Evolutionary conservation across 2,888 invertebrate genomes (phyloP).

Genomic region (Orchestes rusci): DNA sequence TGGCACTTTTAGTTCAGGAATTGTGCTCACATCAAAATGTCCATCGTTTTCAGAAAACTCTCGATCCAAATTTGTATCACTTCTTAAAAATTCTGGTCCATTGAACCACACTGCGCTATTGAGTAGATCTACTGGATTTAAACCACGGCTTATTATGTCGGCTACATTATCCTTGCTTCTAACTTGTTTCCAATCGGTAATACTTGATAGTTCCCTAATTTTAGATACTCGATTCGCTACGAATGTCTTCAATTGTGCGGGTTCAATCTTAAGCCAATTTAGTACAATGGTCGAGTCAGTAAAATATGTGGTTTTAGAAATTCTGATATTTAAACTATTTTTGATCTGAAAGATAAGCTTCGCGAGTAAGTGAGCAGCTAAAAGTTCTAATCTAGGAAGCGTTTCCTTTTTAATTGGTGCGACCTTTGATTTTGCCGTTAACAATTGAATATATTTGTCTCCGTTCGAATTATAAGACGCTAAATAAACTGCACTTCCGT

Average conservation of each 20-base stretch:
- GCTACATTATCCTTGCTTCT: too few species aligned
- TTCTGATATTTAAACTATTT: neutral
- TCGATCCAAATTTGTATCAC: neutral
- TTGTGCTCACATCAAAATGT: neutral
- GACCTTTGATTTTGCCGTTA: neutral
- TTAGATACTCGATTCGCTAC: conserved; percentile 2
- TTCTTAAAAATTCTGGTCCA: neutral
- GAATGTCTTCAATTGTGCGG: neutral
- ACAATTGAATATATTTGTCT: neutral
- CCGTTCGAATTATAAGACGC: neutral
- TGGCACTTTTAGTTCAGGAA: neutral
- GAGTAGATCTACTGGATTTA: neutral
- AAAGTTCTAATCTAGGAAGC: neutral
- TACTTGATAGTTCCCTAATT: neutral
- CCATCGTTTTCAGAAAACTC: neutral
- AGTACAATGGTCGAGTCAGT: too few species aligned
- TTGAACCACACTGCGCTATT: neutral
- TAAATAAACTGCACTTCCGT: neutral
- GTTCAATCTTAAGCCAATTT: neutral
- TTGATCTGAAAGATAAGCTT: neutral
- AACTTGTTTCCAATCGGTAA: neutral
- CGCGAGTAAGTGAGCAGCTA: neutral
- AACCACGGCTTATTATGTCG: neutral
- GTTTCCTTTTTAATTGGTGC: conserved; percentile 1
- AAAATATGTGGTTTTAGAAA: neutral